Base-by-base conservation (phyloP, 2,113 vertebrate genomes). In the Grantiella picta region DNA sequence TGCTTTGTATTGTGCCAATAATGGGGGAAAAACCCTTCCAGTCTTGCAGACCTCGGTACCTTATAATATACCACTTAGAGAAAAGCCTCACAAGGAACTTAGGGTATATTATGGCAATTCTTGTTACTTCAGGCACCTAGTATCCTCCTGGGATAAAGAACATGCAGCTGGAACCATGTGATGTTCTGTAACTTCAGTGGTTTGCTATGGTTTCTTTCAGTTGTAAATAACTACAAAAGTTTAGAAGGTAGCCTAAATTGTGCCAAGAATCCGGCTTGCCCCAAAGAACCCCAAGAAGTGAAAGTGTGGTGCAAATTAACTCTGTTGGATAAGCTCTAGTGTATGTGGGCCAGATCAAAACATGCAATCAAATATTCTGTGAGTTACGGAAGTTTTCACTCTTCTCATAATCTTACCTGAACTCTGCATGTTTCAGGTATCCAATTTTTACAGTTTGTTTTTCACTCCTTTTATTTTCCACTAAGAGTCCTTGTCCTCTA, bases 11-110 rank as follows among this genome's bases (percentile, higher is more conserved):
- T 21, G 5, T 27, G 11, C 2, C 24, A 80, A 18, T 20, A 60
- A 47, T 12, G 8, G 12, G 5, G 52, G 15, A 47, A 35, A 42
- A 54, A 49, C 0, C 0, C 5, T 3, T 57, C 7, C 19, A 38
- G 5, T 49, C 24, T 50, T 45, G 13, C 50, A 82, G 20, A 52
- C 24, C 4, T 45, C 28, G 4, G 3, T 72, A n/a, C 7, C 11
- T 63, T 82, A 23, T 16, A 56, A n/a, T 38, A 56, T 21, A 28
- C 8, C 72, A 2, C 8, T 54, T 13, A 29, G 29, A 52, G 15
- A 53, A 86, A 76, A 79, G 6, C 12, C 15, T 79, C 35, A 50
- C 11, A 54, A 7, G n/a, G 18, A 80, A 35, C 4, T 11, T 21
- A 52, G 21, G 11, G 2, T n/a, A 11, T 25, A 12, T 60, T 50